Evolutionary conservation across 2,888 invertebrate species (phyloP).

Genomic region (Entomobrya multifasciata): DNA sequence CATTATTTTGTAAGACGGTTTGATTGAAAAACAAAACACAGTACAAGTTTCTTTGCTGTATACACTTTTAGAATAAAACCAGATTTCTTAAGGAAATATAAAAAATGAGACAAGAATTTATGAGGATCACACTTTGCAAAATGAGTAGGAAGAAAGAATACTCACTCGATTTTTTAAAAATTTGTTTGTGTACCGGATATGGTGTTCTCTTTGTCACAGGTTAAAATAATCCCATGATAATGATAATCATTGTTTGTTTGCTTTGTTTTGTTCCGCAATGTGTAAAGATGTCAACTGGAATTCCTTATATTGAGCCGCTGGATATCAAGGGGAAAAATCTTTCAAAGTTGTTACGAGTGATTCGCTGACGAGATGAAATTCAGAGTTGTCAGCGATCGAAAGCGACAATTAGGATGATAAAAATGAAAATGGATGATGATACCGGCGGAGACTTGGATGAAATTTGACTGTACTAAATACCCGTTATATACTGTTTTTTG

Average conservation of each 20-base stretch:
- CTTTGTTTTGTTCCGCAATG: neutral
- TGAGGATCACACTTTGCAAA: neutral
- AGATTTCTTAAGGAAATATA: neutral
- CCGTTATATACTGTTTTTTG: neutral
- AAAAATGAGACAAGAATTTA: neutral
- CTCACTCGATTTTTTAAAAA: too few species aligned
- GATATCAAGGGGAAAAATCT: too few species aligned
- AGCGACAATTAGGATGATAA: too few species aligned
- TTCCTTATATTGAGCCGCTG: neutral
- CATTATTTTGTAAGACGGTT: too few species aligned
- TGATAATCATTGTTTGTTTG: neutral
- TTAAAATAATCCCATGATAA: neutral
- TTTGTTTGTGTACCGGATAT: too few species aligned
- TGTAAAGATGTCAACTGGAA: neutral
- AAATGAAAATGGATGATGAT: conserved; percentile 54
- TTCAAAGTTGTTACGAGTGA: neutral
- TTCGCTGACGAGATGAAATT: neutral
- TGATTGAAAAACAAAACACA: too few species aligned
- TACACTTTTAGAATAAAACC: neutral
- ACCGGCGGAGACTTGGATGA: conserved; percentile 54
- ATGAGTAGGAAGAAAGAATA: neutral
- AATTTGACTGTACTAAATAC: conserved; percentile 54
- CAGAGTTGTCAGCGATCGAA: too few species aligned
- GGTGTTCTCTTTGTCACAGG: neutral
- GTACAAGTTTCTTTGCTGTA: neutral